phyloP scores from a whole-genome alignment of 1,140 invertebrate genomes.

The Drosophila willistoni region DNA sequence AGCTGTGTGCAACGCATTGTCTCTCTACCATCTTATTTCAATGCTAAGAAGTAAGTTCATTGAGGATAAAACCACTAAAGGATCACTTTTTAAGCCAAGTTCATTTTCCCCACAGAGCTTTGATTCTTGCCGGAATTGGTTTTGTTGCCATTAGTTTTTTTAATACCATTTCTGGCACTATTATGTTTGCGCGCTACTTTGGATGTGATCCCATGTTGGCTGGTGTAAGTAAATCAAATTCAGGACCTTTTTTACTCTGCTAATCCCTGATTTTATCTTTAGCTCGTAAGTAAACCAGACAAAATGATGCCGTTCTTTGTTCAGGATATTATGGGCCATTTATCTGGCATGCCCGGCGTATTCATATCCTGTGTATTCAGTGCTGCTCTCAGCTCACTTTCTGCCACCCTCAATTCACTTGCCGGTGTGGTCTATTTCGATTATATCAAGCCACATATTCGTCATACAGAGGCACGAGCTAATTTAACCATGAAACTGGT shows the following conservation, averaged over 20 bases:
- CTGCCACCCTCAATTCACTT: slow-evolving; percentile 89
- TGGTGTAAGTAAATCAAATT: slow-evolving; percentile 82
- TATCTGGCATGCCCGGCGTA: slow-evolving; percentile 86
- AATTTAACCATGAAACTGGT: slow-evolving; percentile 87
- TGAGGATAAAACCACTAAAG: not conserved
- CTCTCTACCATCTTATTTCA: slow-evolving; percentile 57
- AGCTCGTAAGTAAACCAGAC: slow-evolving; percentile 83
- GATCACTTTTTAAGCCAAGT: not conserved
- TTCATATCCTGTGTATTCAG: slow-evolving; percentile 89
- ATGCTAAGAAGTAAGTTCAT: slow-evolving; percentile 59
- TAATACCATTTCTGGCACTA: slow-evolving; percentile 87
- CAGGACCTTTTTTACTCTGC: no score
- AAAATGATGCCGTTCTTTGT: slow-evolving; percentile 87
- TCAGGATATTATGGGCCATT: slow-evolving; percentile 85
- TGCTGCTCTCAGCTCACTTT: slow-evolving; percentile 89
- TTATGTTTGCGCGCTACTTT: slow-evolving; percentile 89
- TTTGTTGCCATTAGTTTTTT: slow-evolving; percentile 84
- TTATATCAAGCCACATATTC: slow-evolving; percentile 86
- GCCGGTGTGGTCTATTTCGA: slow-evolving; percentile 90
- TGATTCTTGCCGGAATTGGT: slow-evolving; percentile 84
- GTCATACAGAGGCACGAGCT: slow-evolving; percentile 84
- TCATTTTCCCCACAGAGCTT: slow-evolving; percentile 72
- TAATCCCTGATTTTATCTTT: not conserved
- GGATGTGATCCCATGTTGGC: slow-evolving; percentile 89
- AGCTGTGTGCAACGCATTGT: slow-evolving; percentile 78